Evolutionary conservation across 2,797 vertebrate genomes (phyloP).

Genomic region (Petrocephalus sullivani): DNA sequence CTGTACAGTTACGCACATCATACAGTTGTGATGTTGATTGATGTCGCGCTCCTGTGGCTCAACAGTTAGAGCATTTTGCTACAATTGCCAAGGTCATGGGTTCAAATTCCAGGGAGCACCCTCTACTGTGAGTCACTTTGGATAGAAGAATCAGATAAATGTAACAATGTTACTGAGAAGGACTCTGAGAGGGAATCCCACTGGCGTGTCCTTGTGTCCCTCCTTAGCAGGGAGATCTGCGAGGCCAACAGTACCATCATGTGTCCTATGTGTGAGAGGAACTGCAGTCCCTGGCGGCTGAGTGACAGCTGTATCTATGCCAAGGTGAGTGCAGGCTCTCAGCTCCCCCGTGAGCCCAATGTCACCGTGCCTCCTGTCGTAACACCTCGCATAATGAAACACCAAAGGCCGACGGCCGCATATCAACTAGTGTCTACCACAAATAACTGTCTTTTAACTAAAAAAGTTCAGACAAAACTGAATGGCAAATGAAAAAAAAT

Average conservation of each 20-base stretch:
- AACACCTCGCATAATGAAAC: background rate
- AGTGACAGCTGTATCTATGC: slow-evolving; percentile 95
- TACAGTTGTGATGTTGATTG: background rate
- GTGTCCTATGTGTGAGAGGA: slow-evolving; percentile 95
- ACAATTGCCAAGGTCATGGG: background rate
- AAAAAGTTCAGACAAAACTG: background rate
- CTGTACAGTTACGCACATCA: background rate
- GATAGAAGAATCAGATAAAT: background rate
- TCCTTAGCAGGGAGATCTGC: slow-evolving; percentile 88
- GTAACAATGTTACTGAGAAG: background rate
- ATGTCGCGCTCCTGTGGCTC: background rate
- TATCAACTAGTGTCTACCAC: background rate
- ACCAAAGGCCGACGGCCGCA: background rate
- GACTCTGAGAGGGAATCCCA: background rate
- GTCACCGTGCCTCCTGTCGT: background rate
- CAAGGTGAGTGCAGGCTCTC: slow-evolving; percentile 68
- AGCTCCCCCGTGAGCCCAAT: background rate
- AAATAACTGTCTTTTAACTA: background rate
- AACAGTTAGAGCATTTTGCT: background rate
- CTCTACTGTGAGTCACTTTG: background rate
- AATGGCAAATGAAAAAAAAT: background rate
- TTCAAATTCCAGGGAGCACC: background rate
- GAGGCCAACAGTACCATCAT: slow-evolving; percentile 88
- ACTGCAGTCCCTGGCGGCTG: slow-evolving; percentile 81
- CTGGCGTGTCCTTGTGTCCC: slow-evolving; percentile 30